These are phyloP conservation scores for Trachelipus rathkii DNA, from an alignment of 1,140 invertebrate species.

Conservation along the genomic window DNA sequence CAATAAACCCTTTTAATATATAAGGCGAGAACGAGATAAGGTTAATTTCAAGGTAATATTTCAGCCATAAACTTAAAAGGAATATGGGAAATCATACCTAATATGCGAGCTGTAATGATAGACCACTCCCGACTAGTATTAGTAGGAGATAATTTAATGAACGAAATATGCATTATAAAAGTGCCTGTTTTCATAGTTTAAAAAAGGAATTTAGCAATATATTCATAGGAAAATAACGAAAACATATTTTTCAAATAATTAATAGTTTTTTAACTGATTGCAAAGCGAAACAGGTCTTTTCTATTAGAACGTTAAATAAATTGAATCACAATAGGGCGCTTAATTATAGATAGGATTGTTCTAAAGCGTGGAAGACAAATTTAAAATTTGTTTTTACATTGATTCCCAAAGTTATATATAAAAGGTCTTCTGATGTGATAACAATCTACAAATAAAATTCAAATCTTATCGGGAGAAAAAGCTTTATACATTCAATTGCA, in stretches of 20 bases:
- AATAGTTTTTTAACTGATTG: not conserved
- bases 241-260: not conserved
- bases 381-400: too few species aligned
- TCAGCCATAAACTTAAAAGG: not conserved
- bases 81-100: not conserved
- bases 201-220: not conserved
- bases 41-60: not conserved
- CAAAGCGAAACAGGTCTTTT: not conserved
- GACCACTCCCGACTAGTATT: not conserved
- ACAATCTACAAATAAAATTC: too few species aligned
- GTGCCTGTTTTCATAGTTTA: slow-evolving; percentile 7
- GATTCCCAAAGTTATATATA: too few species aligned
- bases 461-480: too few species aligned
- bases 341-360: slow-evolving; percentile 3
- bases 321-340: not conserved
- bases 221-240: not conserved
- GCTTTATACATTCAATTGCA: too few species aligned
- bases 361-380: too few species aligned
- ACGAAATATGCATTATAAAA: slow-evolving; percentile 5
- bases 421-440: too few species aligned
- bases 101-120: slow-evolving; percentile 11
- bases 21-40: slow-evolving; percentile 33
- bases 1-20: slow-evolving; percentile 41
- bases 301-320: not conserved
- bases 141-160: slow-evolving; percentile 7